Evolutionary conservation across 2,888 invertebrate genomes (phyloP).

Genomic region (Glyphotaelius pellucidus): DNA sequence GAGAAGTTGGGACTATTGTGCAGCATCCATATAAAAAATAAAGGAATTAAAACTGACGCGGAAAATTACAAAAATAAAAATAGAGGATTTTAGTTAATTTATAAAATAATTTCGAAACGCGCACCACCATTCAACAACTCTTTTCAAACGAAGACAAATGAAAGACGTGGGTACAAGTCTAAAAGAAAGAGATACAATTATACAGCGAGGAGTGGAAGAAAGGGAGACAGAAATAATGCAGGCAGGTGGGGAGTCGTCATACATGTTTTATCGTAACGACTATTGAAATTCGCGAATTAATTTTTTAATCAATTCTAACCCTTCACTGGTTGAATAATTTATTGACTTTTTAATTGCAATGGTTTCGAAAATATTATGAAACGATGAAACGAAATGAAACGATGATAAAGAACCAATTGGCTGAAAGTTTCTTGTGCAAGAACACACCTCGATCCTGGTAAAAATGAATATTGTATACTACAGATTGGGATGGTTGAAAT

Average conservation of each 20-base stretch:
- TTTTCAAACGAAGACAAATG: background rate
- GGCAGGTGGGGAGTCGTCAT: background rate
- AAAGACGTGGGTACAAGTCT: background rate
- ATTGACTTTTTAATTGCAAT: background rate
- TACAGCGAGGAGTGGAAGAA: background rate
- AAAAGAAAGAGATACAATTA: background rate
- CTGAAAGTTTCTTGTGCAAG: background rate
- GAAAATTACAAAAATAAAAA: background rate
- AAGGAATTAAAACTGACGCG: too few relatives aligned
- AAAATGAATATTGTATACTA: too few relatives aligned
- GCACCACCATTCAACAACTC: background rate
- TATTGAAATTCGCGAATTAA: conserved; percentile 44
- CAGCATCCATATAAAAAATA: too few relatives aligned
- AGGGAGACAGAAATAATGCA: background rate
- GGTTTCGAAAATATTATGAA: background rate
- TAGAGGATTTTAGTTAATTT: background rate
- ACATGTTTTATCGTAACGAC: conserved; percentile 22
- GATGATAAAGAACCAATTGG: background rate
- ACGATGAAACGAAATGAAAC: background rate
- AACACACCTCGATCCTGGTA: background rate
- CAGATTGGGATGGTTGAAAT: too few relatives aligned
- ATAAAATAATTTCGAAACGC: background rate
- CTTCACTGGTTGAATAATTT: background rate
- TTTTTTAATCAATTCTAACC: conserved; percentile 27
- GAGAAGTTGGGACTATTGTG: too few relatives aligned